phyloP scores from a whole-genome alignment of 2,888 invertebrate genomes.

The Chymomyza caudatula region DNA sequence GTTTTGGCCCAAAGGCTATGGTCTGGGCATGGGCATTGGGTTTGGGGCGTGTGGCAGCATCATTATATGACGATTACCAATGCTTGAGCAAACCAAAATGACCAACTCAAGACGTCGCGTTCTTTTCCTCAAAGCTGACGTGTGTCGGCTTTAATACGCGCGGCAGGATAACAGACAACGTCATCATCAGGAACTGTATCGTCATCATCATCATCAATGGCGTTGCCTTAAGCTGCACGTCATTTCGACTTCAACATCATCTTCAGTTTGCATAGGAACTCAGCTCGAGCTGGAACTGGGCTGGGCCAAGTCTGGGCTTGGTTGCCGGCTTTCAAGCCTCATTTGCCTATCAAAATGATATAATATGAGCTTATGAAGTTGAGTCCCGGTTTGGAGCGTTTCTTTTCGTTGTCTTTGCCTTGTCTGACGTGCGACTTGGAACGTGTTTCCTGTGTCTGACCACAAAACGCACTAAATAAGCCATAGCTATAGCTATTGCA shows the following conservation, averaged over 20 bases:
- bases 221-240: conserved; percentile 15
- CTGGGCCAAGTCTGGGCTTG: conserved; percentile 24
- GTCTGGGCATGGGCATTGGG: not conserved
- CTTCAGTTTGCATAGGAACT: conserved; percentile 6
- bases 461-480: not conserved
- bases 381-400: conserved; percentile 21
- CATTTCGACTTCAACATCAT: conserved; percentile 34
- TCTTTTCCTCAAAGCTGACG: conserved; percentile 31
- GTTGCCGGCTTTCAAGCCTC: conserved; percentile 59
- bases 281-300: conserved; percentile 3
- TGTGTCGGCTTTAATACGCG: conserved; percentile 36
- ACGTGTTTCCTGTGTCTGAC: conserved; percentile 61
- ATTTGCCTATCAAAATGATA: conserved; percentile 71
- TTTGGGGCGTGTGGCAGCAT: conserved; percentile 12
- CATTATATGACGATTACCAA: conserved; percentile 34
- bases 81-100: conserved; percentile 33
- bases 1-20: not conserved
- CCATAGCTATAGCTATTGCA: conserved; percentile 1
- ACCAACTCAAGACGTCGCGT: conserved; percentile 22
- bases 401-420: conserved; percentile 2
- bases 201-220: conserved; percentile 27
- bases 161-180: conserved; percentile 15
- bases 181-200: conserved; percentile 27
- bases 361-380: conserved; percentile 62
- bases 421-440: conserved; percentile 18